phyloP scores from a whole-genome alignment of 2,113 vertebrate genomes.

The Brevimyrus niger region DNA sequence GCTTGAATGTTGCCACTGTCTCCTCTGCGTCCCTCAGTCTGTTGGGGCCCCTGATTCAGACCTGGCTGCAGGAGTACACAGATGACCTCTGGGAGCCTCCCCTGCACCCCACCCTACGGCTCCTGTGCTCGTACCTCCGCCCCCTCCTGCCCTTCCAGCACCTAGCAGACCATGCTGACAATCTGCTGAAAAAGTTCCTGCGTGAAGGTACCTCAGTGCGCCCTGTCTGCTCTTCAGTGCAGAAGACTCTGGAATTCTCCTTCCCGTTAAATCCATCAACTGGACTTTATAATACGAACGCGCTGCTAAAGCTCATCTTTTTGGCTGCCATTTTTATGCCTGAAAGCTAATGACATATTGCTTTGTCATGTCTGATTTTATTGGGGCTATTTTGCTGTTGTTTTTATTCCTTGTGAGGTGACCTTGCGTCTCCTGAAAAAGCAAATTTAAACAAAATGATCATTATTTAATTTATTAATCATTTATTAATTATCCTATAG shows the following conservation, averaged over 20 bases:
- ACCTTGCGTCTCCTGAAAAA: not conserved
- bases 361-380: not conserved
- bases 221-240: not conserved
- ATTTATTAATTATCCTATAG: not conserved
- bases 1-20: not conserved
- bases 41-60: constrained; percentile 48
- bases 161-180: constrained; percentile 49
- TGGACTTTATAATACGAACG: not conserved
- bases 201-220: constrained; percentile 39
- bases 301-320: not conserved
- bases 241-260: not conserved
- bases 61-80: constrained; percentile 67
- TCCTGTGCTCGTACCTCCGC: constrained; percentile 52
- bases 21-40: constrained; percentile 35
- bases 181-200: constrained; percentile 57
- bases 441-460: not conserved
- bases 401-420: not conserved
- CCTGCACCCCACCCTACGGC: constrained; percentile 48
- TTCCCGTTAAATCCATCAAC: not conserved
- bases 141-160: constrained; percentile 53
- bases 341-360: not conserved
- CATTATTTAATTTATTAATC: no score
- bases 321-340: not conserved
- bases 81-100: constrained; percentile 70
- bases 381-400: not conserved